phyloP scores from a whole-genome alignment of 2,797 vertebrate genomes.

The Varecia variegata region DNA sequence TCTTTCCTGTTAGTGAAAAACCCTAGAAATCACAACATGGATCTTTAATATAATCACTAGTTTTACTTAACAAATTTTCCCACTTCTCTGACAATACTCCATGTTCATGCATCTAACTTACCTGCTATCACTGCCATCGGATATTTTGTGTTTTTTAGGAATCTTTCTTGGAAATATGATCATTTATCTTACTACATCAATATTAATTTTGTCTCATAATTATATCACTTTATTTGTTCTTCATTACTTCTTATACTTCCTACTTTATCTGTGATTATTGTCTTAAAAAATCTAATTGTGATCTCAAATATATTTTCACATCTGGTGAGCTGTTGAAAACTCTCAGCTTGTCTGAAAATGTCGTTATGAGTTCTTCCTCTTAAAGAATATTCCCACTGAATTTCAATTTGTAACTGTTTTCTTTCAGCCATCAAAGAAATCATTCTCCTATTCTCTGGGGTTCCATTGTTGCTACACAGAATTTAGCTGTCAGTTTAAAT shows the following conservation, averaged over 20 bases:
- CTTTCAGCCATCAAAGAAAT: accelerated
- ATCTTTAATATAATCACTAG: not conserved
- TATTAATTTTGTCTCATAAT: not conserved
- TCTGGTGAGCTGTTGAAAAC: not conserved
- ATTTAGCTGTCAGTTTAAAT: not conserved
- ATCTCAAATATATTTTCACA: not conserved
- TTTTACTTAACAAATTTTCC: not conserved
- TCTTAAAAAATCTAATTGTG: not conserved
- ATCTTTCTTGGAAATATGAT: not conserved
- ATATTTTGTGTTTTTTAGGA: not conserved
- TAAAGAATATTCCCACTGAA: too few relatives aligned
- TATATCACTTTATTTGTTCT: too few relatives aligned
- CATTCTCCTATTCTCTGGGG: accelerated
- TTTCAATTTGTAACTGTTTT: not conserved
- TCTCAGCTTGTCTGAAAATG: not conserved
- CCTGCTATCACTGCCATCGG: not conserved
- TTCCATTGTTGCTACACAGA: not conserved
- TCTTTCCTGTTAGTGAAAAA: not conserved
- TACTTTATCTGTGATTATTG: not conserved
- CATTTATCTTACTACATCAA: not conserved
- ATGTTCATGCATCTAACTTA: not conserved
- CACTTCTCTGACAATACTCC: not conserved
- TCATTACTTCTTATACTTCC: not conserved
- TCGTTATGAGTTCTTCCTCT: not conserved
- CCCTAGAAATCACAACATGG: not conserved